Conservation (phyloP, 2,113 vertebrate genomes). For the Gobio gobio region DNA sequence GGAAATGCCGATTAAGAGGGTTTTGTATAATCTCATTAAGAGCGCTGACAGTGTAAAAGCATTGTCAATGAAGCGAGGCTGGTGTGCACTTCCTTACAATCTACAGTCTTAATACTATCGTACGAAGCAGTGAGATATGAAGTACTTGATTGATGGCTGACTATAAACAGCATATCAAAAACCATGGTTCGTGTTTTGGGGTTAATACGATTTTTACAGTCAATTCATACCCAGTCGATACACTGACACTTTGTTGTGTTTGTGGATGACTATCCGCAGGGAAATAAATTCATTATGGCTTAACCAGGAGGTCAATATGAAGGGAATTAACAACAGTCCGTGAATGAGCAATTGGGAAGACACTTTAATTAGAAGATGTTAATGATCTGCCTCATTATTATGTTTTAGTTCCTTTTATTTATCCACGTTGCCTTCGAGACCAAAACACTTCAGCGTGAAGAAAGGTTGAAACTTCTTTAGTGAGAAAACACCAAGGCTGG, state of each 20-base stretch:
- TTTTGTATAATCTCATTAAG: constrained; percentile 52
- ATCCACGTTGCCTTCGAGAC: background rate
- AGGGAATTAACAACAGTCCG: constrained; percentile 42
- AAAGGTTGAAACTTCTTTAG: background rate
- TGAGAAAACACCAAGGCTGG: background rate
- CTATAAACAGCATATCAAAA: constrained; percentile 3
- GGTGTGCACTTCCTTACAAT: background rate
- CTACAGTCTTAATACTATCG: background rate
- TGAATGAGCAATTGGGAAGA: constrained; percentile 53
- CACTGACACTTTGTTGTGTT: constrained; percentile 58
- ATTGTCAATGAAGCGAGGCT: constrained; percentile 25
- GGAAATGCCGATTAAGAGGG: constrained; percentile 46
- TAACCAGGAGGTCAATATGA: constrained; percentile 51
- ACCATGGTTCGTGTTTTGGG: background rate
- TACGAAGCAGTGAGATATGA: background rate
- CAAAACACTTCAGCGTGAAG: constrained; percentile 5
- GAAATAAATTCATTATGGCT: constrained; percentile 61
- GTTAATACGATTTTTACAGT: constrained; percentile 62
- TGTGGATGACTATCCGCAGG: constrained; percentile 56
- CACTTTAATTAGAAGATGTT: constrained; percentile 65
- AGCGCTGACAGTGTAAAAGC: constrained; percentile 34
- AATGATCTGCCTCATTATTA: constrained; percentile 53
- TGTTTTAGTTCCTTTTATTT: constrained; percentile 37
- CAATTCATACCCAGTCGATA: constrained; percentile 53
- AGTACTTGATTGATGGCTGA: constrained; percentile 15